Percentiles rank a stretch among this genome's conserved stretches.
These are phyloP conservation scores for Chamaetylas fuelleborni DNA, from an alignment of 2,113 vertebrate species.

Conservation along the genomic window DNA sequence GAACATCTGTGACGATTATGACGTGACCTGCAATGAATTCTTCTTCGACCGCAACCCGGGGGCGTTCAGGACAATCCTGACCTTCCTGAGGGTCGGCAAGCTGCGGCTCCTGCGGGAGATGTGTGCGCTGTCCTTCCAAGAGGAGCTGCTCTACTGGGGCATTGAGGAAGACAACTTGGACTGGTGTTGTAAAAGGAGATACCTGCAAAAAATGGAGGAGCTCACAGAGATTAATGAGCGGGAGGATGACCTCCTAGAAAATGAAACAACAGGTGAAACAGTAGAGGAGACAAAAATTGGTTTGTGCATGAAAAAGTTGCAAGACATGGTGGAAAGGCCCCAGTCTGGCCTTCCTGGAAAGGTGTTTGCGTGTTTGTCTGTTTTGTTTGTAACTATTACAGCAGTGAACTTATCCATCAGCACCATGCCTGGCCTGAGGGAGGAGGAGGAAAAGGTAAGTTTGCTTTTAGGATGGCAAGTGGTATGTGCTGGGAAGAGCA, in stretches of 20 bases:
- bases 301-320: slow-evolving; percentile 87
- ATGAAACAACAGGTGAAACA: slow-evolving; percentile 61
- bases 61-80: slow-evolving; percentile 93
- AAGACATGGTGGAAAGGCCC: slow-evolving; percentile 97
- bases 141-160: slow-evolving; percentile 98
- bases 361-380: slow-evolving; percentile 96
- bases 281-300: slow-evolving; percentile 75
- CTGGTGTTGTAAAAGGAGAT: slow-evolving; percentile 91
- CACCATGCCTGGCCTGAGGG: slow-evolving; percentile 94
- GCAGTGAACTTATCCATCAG: slow-evolving; percentile 96
- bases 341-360: slow-evolving; percentile 96
- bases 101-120: slow-evolving; percentile 90
- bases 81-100: slow-evolving; percentile 91
- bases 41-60: slow-evolving; percentile 97
- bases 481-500: background rate
- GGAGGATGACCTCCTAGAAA: slow-evolving; percentile 80
- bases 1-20: slow-evolving; percentile 93
- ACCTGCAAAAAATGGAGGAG: slow-evolving; percentile 93
- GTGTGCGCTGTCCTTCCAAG: slow-evolving; percentile 94
- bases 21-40: slow-evolving; percentile 92
- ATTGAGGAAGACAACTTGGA: slow-evolving; percentile 92
- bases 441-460: slow-evolving; percentile 93
- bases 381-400: slow-evolving; percentile 96
- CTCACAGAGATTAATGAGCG: slow-evolving; percentile 86
- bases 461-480: slow-evolving; percentile 7